These are phyloP conservation scores for Melanostigma gelatinosum DNA, from an alignment of 2,113 vertebrate species.

Conservation along the genomic window DNA sequence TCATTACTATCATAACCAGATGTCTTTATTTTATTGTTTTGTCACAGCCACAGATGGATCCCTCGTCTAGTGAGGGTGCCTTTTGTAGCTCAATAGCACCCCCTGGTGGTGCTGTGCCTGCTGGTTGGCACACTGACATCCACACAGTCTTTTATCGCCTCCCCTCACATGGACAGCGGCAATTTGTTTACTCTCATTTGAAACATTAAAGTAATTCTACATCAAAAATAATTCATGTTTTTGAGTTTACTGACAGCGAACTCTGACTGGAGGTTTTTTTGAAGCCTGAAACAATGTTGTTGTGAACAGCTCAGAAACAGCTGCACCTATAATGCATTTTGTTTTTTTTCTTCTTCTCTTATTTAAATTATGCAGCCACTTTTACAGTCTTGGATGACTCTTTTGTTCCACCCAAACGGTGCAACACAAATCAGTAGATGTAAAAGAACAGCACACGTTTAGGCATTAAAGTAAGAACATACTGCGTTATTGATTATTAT, in stretches of 20 bases:
- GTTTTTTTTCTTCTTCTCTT: background rate
- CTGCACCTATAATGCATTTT: constrained; percentile 21
- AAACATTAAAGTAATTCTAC: constrained; percentile 48
- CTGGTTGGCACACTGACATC: constrained; percentile 71
- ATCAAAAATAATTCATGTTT: constrained; percentile 47
- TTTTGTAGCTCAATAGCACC: constrained; percentile 85
- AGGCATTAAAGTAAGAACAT: background rate
- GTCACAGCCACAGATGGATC: constrained; percentile 73
- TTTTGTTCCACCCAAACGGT: constrained; percentile 56
- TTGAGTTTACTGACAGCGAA: constrained; percentile 43
- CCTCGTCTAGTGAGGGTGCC: constrained; percentile 54
- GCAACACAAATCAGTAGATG: constrained; percentile 16
- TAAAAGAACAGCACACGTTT: background rate
- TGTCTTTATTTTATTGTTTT: constrained; percentile 73
- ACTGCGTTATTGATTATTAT: constrained; percentile 3
- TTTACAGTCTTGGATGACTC: constrained; percentile 39
- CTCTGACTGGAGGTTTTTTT: constrained; percentile 24
- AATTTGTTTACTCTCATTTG: constrained; percentile 61
- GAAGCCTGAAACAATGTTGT: constrained; percentile 31
- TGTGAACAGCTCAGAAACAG: constrained; percentile 46
- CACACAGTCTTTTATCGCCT: constrained; percentile 70
- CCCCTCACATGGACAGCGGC: constrained; percentile 53
- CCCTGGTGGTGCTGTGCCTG: constrained; percentile 79
- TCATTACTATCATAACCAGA: constrained; percentile 78
- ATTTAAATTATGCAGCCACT: constrained; percentile 39